Conservation (phyloP, 1,140 invertebrate genomes). For the Callitettix versicolor region DNA sequence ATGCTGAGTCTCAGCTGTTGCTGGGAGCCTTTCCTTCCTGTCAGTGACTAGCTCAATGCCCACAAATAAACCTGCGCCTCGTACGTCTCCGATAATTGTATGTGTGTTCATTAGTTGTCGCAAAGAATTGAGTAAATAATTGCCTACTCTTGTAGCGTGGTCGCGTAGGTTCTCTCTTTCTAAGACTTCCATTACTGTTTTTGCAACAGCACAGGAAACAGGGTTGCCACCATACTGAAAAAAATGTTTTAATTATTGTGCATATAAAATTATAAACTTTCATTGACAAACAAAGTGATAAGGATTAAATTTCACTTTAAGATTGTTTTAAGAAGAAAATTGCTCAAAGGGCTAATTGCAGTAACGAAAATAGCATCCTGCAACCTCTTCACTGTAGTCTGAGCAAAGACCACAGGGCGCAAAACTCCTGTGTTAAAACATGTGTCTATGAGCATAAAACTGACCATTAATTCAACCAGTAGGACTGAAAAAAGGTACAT, state of each 20-base stretch:
- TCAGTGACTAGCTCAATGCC: slow-evolving; percentile 89
- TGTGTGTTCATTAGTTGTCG: slow-evolving; percentile 60
- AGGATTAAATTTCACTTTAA: too few species aligned
- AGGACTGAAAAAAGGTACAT: too few species aligned
- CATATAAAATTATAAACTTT: background rate
- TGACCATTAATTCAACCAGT: too few species aligned
- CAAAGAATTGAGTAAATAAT: slow-evolving; percentile 61
- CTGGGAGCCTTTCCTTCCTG: slow-evolving; percentile 63
- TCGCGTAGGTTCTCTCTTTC: slow-evolving; percentile 77
- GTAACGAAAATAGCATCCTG: too few species aligned
- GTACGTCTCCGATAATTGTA: slow-evolving; percentile 72
- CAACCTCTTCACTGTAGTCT: too few species aligned
- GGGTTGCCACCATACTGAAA: slow-evolving; percentile 93
- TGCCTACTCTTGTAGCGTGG: slow-evolving; percentile 71
- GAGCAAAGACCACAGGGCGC: too few species aligned
- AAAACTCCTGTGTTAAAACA: too few species aligned
- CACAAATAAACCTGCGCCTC: slow-evolving; percentile 84
- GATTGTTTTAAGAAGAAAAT: background rate
- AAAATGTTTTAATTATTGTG: background rate
- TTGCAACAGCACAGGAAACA: slow-evolving; percentile 90
- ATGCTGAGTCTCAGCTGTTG: slow-evolving; percentile 68
- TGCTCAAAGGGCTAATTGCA: background rate
- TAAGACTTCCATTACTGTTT: slow-evolving; percentile 89
- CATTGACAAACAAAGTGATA: background rate
- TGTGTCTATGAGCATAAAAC: too few species aligned